phyloP scores from a whole-genome alignment of 2,113 vertebrate genomes.

The Odocoileus hemionus region DNA sequence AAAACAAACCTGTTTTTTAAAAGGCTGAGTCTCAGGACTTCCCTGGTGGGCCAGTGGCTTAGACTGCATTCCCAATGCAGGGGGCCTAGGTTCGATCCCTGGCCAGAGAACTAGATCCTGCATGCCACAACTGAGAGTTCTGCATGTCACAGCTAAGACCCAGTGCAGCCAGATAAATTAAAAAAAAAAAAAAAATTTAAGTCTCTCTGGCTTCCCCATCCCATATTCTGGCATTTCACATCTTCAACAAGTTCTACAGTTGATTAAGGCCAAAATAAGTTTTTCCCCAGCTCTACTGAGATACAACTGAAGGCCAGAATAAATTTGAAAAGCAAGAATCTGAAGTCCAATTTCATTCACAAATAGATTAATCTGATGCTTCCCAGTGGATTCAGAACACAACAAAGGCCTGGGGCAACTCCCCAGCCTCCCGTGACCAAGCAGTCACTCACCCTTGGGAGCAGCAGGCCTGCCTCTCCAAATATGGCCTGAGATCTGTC shows the following conservation, averaged over 20 bases:
- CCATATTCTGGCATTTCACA: neutral
- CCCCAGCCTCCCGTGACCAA: neutral
- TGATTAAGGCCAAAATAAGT: neutral
- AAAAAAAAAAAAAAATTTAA: neutral
- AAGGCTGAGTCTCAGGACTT: neutral
- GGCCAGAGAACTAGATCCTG: neutral
- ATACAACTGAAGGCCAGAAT: neutral
- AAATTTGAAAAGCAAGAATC: neutral
- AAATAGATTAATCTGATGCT: neutral
- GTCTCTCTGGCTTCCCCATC: neutral
- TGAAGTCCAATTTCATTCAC: neutral
- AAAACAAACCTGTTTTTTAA: neutral
- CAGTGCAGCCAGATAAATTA: neutral
- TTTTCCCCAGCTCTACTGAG: neutral
- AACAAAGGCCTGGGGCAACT: neutral
- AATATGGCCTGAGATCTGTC: slow-evolving; percentile 19
- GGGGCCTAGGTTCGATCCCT: neutral
- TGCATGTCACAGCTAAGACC: neutral
- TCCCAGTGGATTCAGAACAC: neutral
- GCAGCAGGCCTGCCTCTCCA: neutral
- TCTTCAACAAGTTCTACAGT: neutral
- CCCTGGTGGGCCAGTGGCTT: neutral
- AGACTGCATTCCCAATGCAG: neutral
- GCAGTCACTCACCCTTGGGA: neutral
- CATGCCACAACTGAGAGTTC: too few species aligned